A percentile compares a stretch with the other conserved stretches of the same genome.
These are phyloP conservation scores for Elgonia sp. DNA, from an alignment of 2,888 invertebrate genomes.

Conservation along the genomic window DNA sequence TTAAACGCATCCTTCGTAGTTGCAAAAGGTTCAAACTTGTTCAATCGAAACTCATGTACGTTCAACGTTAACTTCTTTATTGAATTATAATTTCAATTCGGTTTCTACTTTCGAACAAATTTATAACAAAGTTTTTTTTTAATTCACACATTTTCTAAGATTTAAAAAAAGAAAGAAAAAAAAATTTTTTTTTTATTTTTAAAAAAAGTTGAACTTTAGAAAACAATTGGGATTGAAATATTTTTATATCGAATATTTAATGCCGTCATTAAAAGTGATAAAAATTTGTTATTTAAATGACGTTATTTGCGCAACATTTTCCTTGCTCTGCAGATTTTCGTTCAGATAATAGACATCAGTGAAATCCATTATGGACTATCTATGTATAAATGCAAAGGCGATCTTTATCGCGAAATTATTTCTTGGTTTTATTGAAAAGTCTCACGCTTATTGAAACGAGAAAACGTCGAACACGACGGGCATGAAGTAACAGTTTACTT, in stretches of 20 bases:
- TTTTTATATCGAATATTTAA: too few species aligned
- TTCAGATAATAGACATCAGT: constrained; percentile 35
- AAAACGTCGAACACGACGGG: constrained; percentile 23
- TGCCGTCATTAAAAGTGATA: constrained; percentile 25
- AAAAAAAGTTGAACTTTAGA: neutral
- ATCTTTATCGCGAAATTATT: constrained; percentile 58
- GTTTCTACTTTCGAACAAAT: constrained; percentile 15
- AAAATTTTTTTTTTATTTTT: neutral
- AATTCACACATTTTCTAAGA: neutral
- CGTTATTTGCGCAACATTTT: constrained; percentile 5
- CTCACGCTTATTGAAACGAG: constrained; percentile 33
- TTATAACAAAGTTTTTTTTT: neutral
- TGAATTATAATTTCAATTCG: constrained; percentile 60
- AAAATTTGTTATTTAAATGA: constrained; percentile 42
- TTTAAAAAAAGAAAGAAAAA: neutral
- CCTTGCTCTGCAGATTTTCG: constrained; percentile 29
- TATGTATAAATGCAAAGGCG: constrained; percentile 48
- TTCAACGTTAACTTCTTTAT: constrained; percentile 56
- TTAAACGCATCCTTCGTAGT: constrained; percentile 50
- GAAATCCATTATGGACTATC: constrained; percentile 50
- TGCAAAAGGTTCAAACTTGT: constrained; percentile 58
- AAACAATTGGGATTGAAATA: neutral
- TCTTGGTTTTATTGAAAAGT: constrained; percentile 61
- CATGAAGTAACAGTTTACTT: constrained; percentile 42
- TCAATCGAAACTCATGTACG: constrained; percentile 63